Evolutionary conservation across 2,113 vertebrate genomes (phyloP).

Genomic region (Grallaria varia): DNA sequence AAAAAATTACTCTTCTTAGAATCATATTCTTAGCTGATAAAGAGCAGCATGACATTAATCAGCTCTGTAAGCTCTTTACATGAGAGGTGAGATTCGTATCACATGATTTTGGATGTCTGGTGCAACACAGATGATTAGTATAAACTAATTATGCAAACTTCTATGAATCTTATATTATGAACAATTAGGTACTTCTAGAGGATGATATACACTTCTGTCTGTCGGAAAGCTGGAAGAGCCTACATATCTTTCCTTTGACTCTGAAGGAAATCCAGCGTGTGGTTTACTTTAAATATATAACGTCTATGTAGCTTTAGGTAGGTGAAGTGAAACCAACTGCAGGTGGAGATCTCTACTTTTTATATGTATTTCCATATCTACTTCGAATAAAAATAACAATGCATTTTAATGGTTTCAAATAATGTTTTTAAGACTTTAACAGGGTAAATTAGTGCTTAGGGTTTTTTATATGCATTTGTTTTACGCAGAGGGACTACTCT

Average conservation of each 20-base stretch:
- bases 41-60: background rate
- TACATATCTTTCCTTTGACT: background rate
- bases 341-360: background rate
- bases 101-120: background rate
- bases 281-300: background rate
- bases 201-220: background rate
- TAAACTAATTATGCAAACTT: background rate
- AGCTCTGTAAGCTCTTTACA: background rate
- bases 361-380: background rate
- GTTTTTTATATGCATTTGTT: background rate
- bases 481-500: background rate
- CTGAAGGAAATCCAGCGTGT: background rate
- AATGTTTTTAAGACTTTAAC: background rate
- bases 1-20: background rate
- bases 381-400: background rate
- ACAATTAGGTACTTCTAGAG: background rate
- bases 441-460: background rate
- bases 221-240: background rate
- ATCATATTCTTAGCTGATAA: background rate
- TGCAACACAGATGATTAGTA: background rate
- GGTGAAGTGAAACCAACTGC: background rate
- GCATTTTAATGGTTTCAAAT: background rate
- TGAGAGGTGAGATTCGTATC: background rate
- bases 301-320: background rate
- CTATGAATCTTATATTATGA: background rate